phyloP scores from a whole-genome alignment of 64 coral and sea anemone genomes.

The Platygyra sinensis region DNA sequence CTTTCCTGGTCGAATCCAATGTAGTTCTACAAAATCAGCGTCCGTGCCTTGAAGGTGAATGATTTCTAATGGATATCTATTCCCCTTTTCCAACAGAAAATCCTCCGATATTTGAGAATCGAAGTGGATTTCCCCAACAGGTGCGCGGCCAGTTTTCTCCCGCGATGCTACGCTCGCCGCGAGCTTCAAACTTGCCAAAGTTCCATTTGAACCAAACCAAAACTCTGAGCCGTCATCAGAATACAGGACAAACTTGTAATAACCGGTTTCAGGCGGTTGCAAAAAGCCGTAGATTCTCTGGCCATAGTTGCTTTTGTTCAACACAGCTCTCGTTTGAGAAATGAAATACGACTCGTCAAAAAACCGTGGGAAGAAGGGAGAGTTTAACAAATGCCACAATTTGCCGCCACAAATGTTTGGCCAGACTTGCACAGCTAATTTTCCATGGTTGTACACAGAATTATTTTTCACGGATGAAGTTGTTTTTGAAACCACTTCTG shows the following conservation, averaged over 20 bases:
- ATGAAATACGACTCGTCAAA: constrained; percentile 21
- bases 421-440: constrained; percentile 43
- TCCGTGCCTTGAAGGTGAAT: constrained; percentile 44
- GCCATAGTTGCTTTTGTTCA: constrained; percentile 17
- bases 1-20: constrained; percentile 56
- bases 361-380: constrained; percentile 50
- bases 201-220: constrained; percentile 33
- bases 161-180: constrained; percentile 22
- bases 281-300: constrained; percentile 39
- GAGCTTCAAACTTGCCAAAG: background rate
- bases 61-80: constrained; percentile 48
- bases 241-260: constrained; percentile 55
- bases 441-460: background rate
- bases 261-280: constrained; percentile 32
- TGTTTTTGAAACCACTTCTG: background rate
- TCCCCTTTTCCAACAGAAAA: constrained; percentile 30
- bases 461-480: background rate
- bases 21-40: constrained; percentile 36
- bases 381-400: constrained; percentile 20
- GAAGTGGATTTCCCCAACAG: constrained; percentile 13
- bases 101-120: constrained; percentile 34
- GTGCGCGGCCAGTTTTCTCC: background rate
- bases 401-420: constrained; percentile 29
- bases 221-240: constrained; percentile 57
- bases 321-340: background rate